A percentile compares a stretch with the other conserved stretches of the same genome.
phyloP scores from a whole-genome alignment of 2,797 vertebrate genomes.

The Pteropus rufus region DNA sequence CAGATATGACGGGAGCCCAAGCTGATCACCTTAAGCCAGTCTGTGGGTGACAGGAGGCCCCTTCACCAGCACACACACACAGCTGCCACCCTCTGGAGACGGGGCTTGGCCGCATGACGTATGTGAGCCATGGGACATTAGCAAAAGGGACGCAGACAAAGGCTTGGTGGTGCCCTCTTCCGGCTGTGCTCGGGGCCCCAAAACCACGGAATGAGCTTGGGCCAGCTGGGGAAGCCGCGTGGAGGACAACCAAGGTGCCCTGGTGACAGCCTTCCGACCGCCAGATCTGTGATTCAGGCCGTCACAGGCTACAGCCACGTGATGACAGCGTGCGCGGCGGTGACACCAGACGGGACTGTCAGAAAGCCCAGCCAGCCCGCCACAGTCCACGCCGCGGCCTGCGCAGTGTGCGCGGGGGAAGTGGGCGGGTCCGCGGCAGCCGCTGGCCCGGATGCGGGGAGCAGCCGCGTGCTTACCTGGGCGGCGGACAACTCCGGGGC shows the following conservation, averaged over 20 bases:
- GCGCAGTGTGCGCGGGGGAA: fast-evolving
- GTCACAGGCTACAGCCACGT: fast-evolving
- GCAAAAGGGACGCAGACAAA: background rate
- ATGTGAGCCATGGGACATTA: fast-evolving
- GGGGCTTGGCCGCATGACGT: background rate
- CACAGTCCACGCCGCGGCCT: fast-evolving
- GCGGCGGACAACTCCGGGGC: background rate
- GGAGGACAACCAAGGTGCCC: fast-evolving
- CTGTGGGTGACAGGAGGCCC: background rate
- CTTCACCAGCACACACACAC: background rate
- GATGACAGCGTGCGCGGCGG: background rate
- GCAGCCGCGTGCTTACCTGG: fast-evolving
- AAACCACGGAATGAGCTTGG: background rate
- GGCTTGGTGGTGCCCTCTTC: too few relatives aligned
- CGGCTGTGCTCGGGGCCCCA: background rate
- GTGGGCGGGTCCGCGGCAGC: too few relatives aligned
- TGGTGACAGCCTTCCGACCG: fast-evolving
- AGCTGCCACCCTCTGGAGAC: background rate
- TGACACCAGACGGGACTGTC: background rate
- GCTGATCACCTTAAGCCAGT: background rate
- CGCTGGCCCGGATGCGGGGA: too few relatives aligned
- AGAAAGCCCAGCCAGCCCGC: background rate
- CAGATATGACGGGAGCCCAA: background rate
- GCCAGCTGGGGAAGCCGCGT: background rate
- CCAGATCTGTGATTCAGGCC: background rate